phyloP scores from a whole-genome alignment of 2,888 invertebrate species.

The Rhabditoides inermis region DNA sequence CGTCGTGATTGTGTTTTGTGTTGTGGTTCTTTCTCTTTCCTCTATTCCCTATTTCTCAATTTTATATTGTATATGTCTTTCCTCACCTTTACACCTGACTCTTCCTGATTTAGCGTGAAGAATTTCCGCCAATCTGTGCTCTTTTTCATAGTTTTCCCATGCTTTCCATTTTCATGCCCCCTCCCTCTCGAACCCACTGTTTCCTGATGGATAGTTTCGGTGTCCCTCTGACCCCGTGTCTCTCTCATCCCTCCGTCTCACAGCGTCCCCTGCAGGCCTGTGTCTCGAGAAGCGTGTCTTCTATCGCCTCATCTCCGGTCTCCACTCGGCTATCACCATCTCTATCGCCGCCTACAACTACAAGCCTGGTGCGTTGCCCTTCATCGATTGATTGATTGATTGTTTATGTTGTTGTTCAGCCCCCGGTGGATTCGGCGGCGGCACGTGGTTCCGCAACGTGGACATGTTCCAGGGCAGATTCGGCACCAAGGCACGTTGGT shows the following conservation, averaged over 20 bases:
- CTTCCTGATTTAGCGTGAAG: background rate
- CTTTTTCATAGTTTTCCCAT: background rate
- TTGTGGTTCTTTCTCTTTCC: background rate
- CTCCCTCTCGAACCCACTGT: too few relatives aligned
- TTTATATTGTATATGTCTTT: background rate
- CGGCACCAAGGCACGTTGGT: constrained; percentile 69
- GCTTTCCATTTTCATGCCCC: background rate
- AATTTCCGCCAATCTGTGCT: background rate
- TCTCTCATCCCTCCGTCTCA: too few relatives aligned
- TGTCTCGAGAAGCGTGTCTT: constrained; percentile 94
- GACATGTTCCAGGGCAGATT: constrained; percentile 52
- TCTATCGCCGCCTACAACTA: constrained; percentile 86
- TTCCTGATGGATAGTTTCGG: background rate
- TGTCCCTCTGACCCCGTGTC: too few relatives aligned
- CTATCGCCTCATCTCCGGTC: constrained; percentile 89
- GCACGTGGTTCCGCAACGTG: constrained; percentile 51
- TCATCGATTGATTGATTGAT: background rate
- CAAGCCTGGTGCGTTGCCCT: constrained; percentile 62
- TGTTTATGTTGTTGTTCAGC: constrained; percentile 12
- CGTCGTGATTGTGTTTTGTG: too few relatives aligned
- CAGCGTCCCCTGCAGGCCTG: constrained; percentile 62
- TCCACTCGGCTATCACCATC: constrained; percentile 93
- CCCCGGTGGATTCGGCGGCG: constrained; percentile 33
- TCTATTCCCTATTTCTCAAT: background rate
- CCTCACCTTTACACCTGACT: too few relatives aligned